phyloP scores from a whole-genome alignment of 37 sponge, comb jelly and placozoan genomes.

The Diacarnus erythraeanus region DNA sequence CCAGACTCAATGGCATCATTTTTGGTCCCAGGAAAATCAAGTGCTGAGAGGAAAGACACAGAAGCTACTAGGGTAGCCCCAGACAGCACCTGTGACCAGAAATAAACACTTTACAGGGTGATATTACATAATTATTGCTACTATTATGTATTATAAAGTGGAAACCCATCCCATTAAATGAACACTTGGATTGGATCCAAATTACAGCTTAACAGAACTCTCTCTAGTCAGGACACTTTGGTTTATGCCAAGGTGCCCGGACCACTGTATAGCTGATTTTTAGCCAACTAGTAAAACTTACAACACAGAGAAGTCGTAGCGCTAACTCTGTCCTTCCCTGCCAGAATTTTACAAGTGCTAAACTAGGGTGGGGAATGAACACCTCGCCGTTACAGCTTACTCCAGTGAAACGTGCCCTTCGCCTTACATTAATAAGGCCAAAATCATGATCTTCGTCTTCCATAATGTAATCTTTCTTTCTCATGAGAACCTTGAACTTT shows the following conservation, averaged over 20 bases:
- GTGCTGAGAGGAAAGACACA: neutral
- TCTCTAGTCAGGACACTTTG: too few species aligned
- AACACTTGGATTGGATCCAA: neutral
- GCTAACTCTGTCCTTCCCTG: conserved; percentile 42
- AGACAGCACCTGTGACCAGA: neutral
- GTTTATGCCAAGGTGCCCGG: too few species aligned
- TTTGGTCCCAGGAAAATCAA: neutral
- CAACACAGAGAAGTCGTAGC: conserved; percentile 10
- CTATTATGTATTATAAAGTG: neutral
- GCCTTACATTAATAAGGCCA: neutral
- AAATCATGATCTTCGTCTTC: neutral
- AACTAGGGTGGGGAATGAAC: neutral
- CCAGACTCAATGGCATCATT: neutral
- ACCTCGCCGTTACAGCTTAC: neutral
- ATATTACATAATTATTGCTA: neutral
- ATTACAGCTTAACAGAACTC: too few species aligned
- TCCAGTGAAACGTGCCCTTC: neutral
- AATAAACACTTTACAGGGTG: neutral
- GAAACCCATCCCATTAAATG: neutral
- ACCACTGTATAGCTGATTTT: neutral
- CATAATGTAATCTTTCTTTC: neutral
- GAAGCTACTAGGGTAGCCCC: neutral
- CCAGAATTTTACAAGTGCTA: conserved; percentile 42
- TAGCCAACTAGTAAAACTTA: conserved; percentile 9
- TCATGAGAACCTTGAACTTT: too few species aligned